Conservation (phyloP, 2,797 vertebrate genomes). For the Enteromius argenteus region DNA sequence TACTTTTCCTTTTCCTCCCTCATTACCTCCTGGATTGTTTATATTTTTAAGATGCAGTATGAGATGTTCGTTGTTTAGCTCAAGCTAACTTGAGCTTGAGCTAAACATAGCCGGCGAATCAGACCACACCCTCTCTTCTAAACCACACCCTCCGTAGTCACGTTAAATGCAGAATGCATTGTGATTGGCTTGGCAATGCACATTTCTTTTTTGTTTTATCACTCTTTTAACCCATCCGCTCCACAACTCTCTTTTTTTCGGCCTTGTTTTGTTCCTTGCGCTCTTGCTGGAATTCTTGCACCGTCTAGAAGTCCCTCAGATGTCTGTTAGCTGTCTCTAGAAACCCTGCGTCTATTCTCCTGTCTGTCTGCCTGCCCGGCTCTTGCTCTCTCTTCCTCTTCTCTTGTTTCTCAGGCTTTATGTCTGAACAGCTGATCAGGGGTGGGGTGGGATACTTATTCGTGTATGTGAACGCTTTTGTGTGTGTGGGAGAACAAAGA, state of each 20-base stretch:
- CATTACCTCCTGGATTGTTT: slow-evolving; percentile 29
- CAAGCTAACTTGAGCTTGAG: not conserved
- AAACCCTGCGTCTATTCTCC: slow-evolving; percentile 14
- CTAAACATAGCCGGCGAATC: not conserved
- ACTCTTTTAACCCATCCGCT: not conserved
- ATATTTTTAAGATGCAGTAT: not conserved
- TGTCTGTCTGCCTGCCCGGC: slow-evolving; percentile 24
- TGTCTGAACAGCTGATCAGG: slow-evolving; percentile 52
- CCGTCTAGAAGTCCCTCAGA: slow-evolving; percentile 17
- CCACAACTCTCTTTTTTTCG: not conserved
- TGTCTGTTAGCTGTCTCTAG: slow-evolving; percentile 29
- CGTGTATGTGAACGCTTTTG: slow-evolving; percentile 34
- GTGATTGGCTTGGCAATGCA: not conserved
- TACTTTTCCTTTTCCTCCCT: not conserved
- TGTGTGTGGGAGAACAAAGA: slow-evolving; percentile 57
- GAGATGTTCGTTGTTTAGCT: not conserved
- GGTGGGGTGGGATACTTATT: slow-evolving; percentile 51
- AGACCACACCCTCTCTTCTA: not conserved
- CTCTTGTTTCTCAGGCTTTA: slow-evolving; percentile 51
- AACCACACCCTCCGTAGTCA: not conserved
- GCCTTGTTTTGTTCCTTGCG: slow-evolving; percentile 6
- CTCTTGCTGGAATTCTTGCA: slow-evolving; percentile 17
- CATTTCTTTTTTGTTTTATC: not conserved
- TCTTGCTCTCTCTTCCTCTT: slow-evolving; percentile 45
- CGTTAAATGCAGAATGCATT: not conserved